Percentiles rank a stretch among this genome's conserved stretches.
Evolutionary conservation across 2,888 invertebrate genomes (phyloP).

Genomic region (Fragum fragum): DNA sequence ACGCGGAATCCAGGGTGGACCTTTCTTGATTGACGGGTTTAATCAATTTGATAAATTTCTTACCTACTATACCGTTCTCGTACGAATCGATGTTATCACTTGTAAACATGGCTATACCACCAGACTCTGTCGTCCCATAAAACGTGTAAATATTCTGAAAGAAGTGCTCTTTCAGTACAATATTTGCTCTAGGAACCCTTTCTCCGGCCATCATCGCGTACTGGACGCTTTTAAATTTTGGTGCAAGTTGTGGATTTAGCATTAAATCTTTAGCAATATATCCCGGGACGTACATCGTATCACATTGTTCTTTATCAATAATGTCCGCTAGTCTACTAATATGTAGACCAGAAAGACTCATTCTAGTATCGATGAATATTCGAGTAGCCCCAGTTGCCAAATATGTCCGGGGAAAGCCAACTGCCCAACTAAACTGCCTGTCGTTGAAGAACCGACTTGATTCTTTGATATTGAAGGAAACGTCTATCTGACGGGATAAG

Average conservation of each 20-base stretch:
- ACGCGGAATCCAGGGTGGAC: too few species aligned
- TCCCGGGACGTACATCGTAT: conserved; percentile 51
- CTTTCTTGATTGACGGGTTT: too few species aligned
- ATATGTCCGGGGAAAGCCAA: conserved; percentile 53
- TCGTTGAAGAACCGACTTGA: conserved; percentile 46
- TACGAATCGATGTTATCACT: conserved; percentile 27
- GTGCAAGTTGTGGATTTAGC: conserved; percentile 10
- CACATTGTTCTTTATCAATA: conserved; percentile 51
- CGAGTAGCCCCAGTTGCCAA: conserved; percentile 49
- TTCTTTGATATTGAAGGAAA: conserved; percentile 13
- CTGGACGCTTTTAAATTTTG: conserved; percentile 41
- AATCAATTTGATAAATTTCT: too few species aligned
- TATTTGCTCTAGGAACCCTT: conserved; percentile 20
- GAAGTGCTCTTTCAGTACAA: conserved; percentile 28
- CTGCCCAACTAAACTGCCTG: conserved; percentile 55
- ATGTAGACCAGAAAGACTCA: conserved; percentile 45
- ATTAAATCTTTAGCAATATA: conserved; percentile 49
- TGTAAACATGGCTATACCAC: conserved; percentile 19
- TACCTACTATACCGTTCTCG: conserved; percentile 58
- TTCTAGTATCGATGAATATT: conserved; percentile 49
- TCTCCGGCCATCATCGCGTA: conserved; percentile 46
- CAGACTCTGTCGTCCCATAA: conserved; percentile 55
- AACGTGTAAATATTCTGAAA: conserved; percentile 12
- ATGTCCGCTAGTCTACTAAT: conserved; percentile 41
- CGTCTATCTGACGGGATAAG: conserved; percentile 25